Base-by-base conservation (phyloP, 1,140 invertebrate species). In the Anastatus disparis region DNA sequence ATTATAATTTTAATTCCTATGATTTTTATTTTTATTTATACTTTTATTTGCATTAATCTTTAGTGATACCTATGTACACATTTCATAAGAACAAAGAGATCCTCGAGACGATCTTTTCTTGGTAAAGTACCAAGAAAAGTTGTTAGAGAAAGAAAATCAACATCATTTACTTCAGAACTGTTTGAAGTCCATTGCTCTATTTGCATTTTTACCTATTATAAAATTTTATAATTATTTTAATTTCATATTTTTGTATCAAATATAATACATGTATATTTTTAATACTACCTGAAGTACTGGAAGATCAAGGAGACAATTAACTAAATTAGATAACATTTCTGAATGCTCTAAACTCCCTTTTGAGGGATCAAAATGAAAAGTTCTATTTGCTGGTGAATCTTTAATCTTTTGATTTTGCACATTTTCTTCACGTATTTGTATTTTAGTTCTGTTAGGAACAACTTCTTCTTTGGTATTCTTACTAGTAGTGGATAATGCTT, bases 91-190 rank as follows among this genome's bases (percentile, higher is more conserved):
- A 80, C 48, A 50, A 84, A 79, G 53, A 86, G 74, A 75, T 86
- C 84, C 70, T 81, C 80, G 10, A 85, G 76, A 29, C 82, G 77
- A 66, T 77, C 82, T 74, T 79, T 81, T 62, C 77, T 75, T 10
- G 84, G 84, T 55, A 86, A 77, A 74, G 81, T 83, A 72, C 84
- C 82, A 12, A 86, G 75, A 75, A 80, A 86, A 70, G 82, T 84
- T 26, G 79, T 78, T 40, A 86, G 70, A 48, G 84, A 83, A 50
- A 86, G 75, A 65, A 84, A 81, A 52, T 85, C 84, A 17, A 83
- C 78, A 62, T 85, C 82, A 26, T 82, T 84, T 7, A 84, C 78
- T 31, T 62, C 42, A 15, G 80, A 77, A 56, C 78, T 81, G 44
- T 80, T 79, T 42, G 61, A 46, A 31, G 85, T 78, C 85, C 85